Evolutionary conservation across 2,888 invertebrate species (phyloP).

Genomic region (Caenorhabditis sulstoni): DNA sequence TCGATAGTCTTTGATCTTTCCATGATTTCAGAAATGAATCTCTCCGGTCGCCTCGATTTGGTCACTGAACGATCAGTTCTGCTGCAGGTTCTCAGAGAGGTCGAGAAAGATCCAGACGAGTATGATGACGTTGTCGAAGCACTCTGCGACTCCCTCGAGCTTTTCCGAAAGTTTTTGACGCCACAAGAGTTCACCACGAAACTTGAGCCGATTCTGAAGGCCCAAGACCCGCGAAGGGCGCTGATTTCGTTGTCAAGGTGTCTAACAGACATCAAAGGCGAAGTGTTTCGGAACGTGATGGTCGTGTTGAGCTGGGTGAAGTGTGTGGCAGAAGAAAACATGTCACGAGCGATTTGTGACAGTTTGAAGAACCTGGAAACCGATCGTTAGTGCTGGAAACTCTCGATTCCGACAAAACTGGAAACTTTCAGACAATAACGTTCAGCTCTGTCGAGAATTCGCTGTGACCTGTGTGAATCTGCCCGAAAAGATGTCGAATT

Average conservation of each 20-base stretch:
- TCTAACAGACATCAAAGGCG: background rate
- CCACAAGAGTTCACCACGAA: slow-evolving; percentile 10
- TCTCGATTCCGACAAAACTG: background rate
- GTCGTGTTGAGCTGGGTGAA: slow-evolving; percentile 37
- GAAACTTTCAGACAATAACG: slow-evolving; percentile 10
- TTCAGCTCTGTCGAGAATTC: slow-evolving; percentile 23
- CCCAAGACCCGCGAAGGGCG: slow-evolving; percentile 1
- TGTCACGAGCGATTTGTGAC: slow-evolving; percentile 1
- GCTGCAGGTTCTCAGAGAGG: slow-evolving; percentile 14
- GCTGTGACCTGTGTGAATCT: slow-evolving; percentile 14
- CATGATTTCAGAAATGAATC: background rate
- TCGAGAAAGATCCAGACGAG: slow-evolving; percentile 14
- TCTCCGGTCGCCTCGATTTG: slow-evolving; percentile 9
- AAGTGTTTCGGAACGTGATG: slow-evolving; percentile 40
- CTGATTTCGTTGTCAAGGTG: slow-evolving; percentile 12
- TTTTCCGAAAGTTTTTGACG: slow-evolving; percentile 41
- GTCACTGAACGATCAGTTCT: slow-evolving; percentile 34
- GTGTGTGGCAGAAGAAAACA: background rate
- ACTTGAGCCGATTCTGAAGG: slow-evolving; percentile 16
- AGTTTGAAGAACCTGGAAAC: slow-evolving; percentile 14
- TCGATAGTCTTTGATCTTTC: too few relatives aligned
- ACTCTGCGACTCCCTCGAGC: slow-evolving; percentile 21
- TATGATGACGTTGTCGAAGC: slow-evolving; percentile 1
- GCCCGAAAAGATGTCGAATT: slow-evolving; percentile 43
- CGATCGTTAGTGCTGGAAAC: slow-evolving; percentile 15